Percentiles rank a stretch among this genome's conserved stretches.
Evolutionary conservation across 2,797 vertebrate species (phyloP).

Genomic region (Tachyglossus aculeatus): DNA sequence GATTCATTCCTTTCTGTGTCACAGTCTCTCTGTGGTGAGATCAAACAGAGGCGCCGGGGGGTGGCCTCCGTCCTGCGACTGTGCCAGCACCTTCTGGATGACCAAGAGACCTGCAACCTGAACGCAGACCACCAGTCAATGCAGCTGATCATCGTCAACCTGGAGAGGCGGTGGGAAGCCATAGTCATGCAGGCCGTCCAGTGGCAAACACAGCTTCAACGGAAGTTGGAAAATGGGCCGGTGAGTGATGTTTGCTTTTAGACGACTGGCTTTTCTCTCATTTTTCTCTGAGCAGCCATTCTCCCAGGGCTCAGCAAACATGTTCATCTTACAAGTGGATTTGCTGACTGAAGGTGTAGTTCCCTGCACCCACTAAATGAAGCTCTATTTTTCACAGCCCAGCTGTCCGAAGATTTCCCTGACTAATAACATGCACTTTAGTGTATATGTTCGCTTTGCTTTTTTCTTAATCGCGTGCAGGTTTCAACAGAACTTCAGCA

Average conservation of each 20-base stretch:
- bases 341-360: conserved; percentile 12
- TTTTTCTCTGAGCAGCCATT: conserved; percentile 16
- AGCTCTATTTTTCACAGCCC: conserved; percentile 13
- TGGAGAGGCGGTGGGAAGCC: conserved; percentile 96
- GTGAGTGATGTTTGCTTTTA: conserved; percentile 72
- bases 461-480: conserved; percentile 12
- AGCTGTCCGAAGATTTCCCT: background rate
- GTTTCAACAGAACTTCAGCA: conserved; percentile 15
- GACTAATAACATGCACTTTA: conserved; percentile 29
- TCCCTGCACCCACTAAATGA: conserved; percentile 17
- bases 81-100: conserved; percentile 92
- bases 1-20: conserved; percentile 40
- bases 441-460: background rate
- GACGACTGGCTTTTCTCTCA: background rate
- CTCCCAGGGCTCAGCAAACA: conserved; percentile 16
- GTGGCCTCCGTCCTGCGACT: conserved; percentile 89
- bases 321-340: background rate
- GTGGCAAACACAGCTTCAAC: conserved; percentile 91
- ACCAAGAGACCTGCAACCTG: conserved; percentile 80
- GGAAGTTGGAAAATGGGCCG: conserved; percentile 81
- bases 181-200: conserved; percentile 98
- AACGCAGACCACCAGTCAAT: conserved; percentile 85
- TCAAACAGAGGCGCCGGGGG: conserved; percentile 86
- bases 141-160: conserved; percentile 93
- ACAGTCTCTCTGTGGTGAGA: conserved; percentile 89